Evolutionary conservation across 2,113 vertebrate genomes (phyloP), one percentile per base, ranked within the genome.

Genomic region (Perca fluviatilis): DNA sequence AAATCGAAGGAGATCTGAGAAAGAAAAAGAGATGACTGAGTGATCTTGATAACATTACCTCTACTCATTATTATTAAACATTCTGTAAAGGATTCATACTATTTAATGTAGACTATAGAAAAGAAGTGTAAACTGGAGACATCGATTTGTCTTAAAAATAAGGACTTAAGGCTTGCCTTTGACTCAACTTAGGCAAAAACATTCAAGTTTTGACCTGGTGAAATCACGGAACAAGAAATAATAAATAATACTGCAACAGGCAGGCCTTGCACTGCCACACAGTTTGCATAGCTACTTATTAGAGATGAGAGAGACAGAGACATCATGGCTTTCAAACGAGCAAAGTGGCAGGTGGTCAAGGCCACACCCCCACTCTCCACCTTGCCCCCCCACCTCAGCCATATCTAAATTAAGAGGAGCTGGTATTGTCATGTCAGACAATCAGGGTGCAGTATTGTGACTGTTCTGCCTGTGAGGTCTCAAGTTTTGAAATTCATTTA

Each of bases 1-100:
- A 99, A 92, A 76, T 99, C 98, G 1, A 99, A 99, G 33, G 98
- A 99, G 91, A 99, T 97, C 98, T 99, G 67, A 5, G 16, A n/a
- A 5, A 73, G 25, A 67, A 27, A 68, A 4, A 56, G 19, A 43
- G 58, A 77, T 1, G 16, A 66, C 10, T 49, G 47, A 69, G 3
- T 15, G 1, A 49, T 0, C 19, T 46, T 53, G 8, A 54, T 8
- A n/a, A 63, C 19, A 79, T 14, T 1, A 14, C 19, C 7, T 27
- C 4, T 49, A 25, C 18, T n/a, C n/a, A n/a, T 8, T 36, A 19
- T 30, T 64, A 2, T 51, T 6, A 15, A 16, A 7, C 19, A 80
- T 21, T 56, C 14, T 15, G 3, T 23, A 15, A 36, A 16, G 2
- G 16, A 66, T 36, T 23, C 25, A 47, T 5, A 8, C 5, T 27